Conservation (phyloP, 2,797 vertebrate genomes). For the Alosa sapidissima region DNA sequence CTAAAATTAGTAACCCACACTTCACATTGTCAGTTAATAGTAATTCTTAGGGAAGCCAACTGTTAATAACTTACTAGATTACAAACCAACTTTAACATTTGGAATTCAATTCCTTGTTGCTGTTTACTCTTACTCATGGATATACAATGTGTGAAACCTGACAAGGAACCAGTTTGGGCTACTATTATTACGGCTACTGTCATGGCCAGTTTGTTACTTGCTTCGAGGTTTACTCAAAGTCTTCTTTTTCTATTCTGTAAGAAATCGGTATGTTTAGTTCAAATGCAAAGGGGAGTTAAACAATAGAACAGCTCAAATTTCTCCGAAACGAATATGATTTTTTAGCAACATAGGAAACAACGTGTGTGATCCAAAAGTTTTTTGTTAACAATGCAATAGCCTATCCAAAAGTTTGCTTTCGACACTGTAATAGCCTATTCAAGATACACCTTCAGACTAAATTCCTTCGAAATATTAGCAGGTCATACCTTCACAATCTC, state of each 20-base stretch:
- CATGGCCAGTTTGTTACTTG: neutral
- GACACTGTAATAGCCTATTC: neutral
- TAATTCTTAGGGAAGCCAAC: neutral
- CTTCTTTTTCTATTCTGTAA: neutral
- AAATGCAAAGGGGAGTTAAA: neutral
- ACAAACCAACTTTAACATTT: neutral
- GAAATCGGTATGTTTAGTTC: neutral
- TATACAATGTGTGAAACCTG: neutral
- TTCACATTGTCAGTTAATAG: neutral
- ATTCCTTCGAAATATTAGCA: neutral
- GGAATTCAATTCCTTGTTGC: neutral
- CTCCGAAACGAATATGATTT: neutral
- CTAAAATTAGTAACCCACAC: neutral
- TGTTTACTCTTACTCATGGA: neutral
- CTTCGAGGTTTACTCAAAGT: neutral
- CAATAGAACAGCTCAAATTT: neutral
- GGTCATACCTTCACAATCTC: slow-evolving; percentile 84
- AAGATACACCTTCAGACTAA: neutral
- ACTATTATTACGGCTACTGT: neutral
- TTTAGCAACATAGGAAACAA: neutral
- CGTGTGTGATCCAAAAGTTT: neutral
- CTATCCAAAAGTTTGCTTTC: neutral
- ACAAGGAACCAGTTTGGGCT: neutral
- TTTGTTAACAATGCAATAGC: neutral
- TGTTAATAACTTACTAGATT: no score